Conservation (phyloP, 1,140 invertebrate genomes). For the Agrypnia vestita region DNA sequence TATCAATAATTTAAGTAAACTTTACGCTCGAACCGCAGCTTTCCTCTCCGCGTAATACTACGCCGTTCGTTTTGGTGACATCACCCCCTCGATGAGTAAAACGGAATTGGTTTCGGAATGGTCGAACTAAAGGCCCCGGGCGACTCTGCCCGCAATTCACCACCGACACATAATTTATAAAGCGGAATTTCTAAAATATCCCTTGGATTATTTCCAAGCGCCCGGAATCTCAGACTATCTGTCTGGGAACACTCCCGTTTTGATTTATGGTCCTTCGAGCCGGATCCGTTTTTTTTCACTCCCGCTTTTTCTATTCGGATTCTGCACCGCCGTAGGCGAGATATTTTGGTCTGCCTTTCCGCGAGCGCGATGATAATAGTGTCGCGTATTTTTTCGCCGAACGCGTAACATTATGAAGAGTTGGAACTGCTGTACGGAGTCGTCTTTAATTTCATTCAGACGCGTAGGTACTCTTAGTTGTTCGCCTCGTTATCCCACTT, state of each 20-base stretch:
- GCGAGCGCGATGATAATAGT: not conserved
- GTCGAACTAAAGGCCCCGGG: not conserved
- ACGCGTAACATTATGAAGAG: too few relatives aligned
- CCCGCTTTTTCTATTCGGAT: not conserved
- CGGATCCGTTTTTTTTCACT: not conserved
- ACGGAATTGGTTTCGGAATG: not conserved
- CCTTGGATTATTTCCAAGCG: not conserved
- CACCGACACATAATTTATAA: slow-evolving; percentile 11
- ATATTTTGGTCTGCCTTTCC: not conserved
- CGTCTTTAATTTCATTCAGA: not conserved
- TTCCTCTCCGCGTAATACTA: too few relatives aligned
- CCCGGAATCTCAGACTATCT: slow-evolving; percentile 13
- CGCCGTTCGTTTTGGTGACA: slow-evolving; percentile 5
- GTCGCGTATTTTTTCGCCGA: not conserved
- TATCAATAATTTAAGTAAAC: too few relatives aligned
- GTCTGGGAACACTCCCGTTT: slow-evolving; percentile 15
- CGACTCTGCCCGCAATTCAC: not conserved
- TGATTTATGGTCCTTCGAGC: not conserved
- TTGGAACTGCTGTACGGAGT: too few relatives aligned
- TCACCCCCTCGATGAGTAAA: not conserved
- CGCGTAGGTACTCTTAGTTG: too few relatives aligned
- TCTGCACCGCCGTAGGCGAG: not conserved
- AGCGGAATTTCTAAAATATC: slow-evolving; percentile 7
- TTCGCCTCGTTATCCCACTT: too few relatives aligned
- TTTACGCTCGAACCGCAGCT: too few relatives aligned